These are phyloP conservation scores for Acyrthosiphon pisum DNA, from an alignment of 1,140 invertebrate genomes.

Conservation along the genomic window DNA sequence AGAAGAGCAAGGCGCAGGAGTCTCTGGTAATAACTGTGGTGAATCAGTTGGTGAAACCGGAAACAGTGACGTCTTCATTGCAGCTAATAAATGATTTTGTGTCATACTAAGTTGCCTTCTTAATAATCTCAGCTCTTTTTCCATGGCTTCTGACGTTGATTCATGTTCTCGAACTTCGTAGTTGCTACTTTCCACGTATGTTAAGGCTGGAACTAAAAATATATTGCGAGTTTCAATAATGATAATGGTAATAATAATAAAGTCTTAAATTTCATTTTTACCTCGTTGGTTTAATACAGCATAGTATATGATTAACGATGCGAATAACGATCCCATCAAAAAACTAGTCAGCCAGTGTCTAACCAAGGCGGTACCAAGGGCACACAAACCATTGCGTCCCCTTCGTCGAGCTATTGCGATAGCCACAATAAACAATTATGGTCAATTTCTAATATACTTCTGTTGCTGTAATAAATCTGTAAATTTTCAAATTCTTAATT, in stretches of 20 bases:
- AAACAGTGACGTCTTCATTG: conserved; percentile 61
- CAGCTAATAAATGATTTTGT: conserved; percentile 66
- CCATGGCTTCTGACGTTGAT: conserved; percentile 63
- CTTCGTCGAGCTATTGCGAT: conserved; percentile 61
- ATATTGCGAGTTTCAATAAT: background rate
- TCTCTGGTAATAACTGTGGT: conserved; percentile 7
- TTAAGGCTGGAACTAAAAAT: conserved; percentile 14
- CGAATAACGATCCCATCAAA: conserved; percentile 60
- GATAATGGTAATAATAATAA: background rate
- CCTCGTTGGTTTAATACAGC: conserved; percentile 60
- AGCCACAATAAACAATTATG: conserved; percentile 41
- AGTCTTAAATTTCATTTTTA: conserved; percentile 48
- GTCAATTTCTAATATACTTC: background rate
- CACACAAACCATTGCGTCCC: conserved; percentile 60
- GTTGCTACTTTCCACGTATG: background rate
- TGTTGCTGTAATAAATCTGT: background rate
- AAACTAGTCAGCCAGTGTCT: conserved; percentile 63
- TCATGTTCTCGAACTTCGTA: conserved; percentile 35
- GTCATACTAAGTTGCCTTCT: conserved; percentile 66
- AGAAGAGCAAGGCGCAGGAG: background rate
- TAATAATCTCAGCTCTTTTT: conserved; percentile 67
- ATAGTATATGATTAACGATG: conserved; percentile 61
- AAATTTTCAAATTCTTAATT: background rate
- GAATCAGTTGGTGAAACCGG: conserved; percentile 42
- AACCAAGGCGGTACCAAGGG: conserved; percentile 59